A percentile compares a stretch with the other conserved stretches of the same genome.
Evolutionary conservation across 2,888 invertebrate genomes (phyloP).

Genomic region (Luffia ferchaultella): DNA sequence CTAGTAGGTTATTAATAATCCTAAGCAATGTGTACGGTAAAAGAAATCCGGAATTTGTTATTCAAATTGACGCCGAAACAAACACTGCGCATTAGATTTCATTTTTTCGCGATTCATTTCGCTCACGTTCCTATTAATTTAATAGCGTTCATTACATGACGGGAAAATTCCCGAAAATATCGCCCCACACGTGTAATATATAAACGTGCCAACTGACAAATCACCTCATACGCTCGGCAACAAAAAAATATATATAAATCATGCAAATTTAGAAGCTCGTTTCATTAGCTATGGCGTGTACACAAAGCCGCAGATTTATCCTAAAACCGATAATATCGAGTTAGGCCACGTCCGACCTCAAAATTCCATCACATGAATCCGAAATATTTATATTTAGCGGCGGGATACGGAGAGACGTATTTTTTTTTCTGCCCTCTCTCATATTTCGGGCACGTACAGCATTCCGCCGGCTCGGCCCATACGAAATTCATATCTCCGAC

Average conservation of each 20-base stretch:
- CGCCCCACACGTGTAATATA: neutral
- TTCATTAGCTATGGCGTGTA: conserved; percentile 4
- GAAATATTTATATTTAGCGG: conserved; percentile 8
- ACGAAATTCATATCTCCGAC: conserved; percentile 47
- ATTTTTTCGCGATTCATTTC: no score
- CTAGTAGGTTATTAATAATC: no score
- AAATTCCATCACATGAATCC: conserved; percentile 8
- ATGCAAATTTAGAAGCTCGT: conserved; percentile 6
- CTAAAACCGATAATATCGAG: conserved; percentile 14
- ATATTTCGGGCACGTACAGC: conserved; percentile 44
- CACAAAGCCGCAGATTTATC: conserved; percentile 9
- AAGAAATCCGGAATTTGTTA: no score
- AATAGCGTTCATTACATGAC: neutral
- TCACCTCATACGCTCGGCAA: neutral
- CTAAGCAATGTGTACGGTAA: no score
- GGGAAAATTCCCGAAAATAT: neutral
- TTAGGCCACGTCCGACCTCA: conserved; percentile 15
- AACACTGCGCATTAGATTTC: no score
- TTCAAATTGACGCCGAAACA: no score
- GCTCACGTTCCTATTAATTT: no score
- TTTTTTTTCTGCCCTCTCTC: conserved; percentile 2
- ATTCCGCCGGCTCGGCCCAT: conserved; percentile 25
- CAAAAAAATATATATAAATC: neutral
- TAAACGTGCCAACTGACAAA: neutral
- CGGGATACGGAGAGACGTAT: neutral